Evolutionary conservation across 2,888 invertebrate species (phyloP).

Genomic region (Polia nebulosa): DNA sequence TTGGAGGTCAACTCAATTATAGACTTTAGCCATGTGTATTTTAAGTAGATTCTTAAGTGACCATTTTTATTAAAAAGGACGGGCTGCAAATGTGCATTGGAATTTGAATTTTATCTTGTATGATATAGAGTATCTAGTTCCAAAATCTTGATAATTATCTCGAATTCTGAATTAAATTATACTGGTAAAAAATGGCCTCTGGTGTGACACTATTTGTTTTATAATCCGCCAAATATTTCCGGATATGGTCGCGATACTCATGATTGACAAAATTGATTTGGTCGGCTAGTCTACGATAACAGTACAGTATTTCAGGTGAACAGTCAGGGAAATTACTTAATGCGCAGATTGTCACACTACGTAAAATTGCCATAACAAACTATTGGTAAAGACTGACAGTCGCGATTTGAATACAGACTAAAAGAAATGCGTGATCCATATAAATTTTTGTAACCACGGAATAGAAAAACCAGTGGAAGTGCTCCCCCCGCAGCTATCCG

Average conservation of each 20-base stretch:
- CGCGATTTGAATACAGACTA: not conserved
- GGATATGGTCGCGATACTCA: not conserved
- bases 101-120: not conserved
- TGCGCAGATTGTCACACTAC: not conserved
- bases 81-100: not conserved
- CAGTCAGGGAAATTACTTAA: slow-evolving; percentile 2
- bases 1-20: no score
- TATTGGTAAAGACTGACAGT: not conserved
- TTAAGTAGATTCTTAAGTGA: no score
- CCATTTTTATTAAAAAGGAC: no score
- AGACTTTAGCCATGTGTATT: no score
- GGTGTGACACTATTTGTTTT: not conserved
- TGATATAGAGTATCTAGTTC: not conserved
- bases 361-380: not conserved
- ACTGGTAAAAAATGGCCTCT: not conserved
- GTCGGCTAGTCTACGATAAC: not conserved
- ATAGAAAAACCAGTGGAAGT: no score
- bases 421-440: no score
- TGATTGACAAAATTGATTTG: not conserved
- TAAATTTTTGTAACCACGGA: no score
- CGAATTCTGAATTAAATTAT: not conserved
- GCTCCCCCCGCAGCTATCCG: no score
- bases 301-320: not conserved
- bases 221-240: not conserved
- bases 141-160: not conserved